Evolutionary conservation across 1,140 invertebrate species (phyloP), one percentile per base, ranked within the genome.

Genomic region (Papilio polyxenes): DNA sequence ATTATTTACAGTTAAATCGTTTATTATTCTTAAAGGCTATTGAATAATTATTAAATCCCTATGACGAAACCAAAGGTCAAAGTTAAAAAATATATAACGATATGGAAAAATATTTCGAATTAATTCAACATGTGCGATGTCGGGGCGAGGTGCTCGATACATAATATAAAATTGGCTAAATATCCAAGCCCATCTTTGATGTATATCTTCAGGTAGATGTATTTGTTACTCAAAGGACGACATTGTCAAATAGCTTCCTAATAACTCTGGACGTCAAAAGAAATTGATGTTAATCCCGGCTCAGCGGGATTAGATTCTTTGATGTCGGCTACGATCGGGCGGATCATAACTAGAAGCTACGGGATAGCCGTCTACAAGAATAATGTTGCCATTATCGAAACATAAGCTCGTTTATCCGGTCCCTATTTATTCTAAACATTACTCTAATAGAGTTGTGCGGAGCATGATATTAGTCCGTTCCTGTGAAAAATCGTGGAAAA

Each of bases 251-350:
- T 79, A 79, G 56, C 81, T 83, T 79, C 72, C 80, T 80, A 80
- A 82, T 79, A 82, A 78, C 62, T 84, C 82, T 81, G 44, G 65
- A 75, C 83, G 75, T 65, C 76, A 81, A 83, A 83, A 81, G 85
- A 85, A 85, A 86, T 86, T 83, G 84, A 83, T 76, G 81, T 82
- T 86, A 87, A 86, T 86, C 85, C 81, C 81, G 44, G 83, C 81
- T 82, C 75, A 84, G 80, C 77, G 83, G 82, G 85, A 86, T 87
- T 87, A 87, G 81, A 84, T 80, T 59, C 59, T 82, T 56, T 80
- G 80, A 81, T 80, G 81, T 82, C 82, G 81, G 79, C 74, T 85
- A 78, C 53, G 83, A 81, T 75, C 75, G 51, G 82, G 78, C 15
- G 23, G 23, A 31, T 72, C 77, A 56, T 82, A 78, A 81, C 62